Evolutionary conservation across 2,797 vertebrate genomes (phyloP).

Genomic region (Vireo griseus): DNA sequence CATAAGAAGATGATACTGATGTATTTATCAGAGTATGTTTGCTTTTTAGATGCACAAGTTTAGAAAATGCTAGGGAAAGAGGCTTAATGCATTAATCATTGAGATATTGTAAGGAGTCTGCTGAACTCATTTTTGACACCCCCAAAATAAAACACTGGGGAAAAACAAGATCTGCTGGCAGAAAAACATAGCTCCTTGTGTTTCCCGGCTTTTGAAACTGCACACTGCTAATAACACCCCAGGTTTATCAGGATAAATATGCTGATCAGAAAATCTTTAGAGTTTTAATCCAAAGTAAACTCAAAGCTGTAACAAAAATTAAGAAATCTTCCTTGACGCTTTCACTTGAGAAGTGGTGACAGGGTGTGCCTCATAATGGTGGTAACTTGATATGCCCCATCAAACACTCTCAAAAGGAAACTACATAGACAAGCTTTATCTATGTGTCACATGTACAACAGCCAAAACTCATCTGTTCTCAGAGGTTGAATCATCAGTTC

Average conservation of each 20-base stretch:
- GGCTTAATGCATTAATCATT: neutral
- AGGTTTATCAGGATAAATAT: neutral
- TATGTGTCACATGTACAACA: neutral
- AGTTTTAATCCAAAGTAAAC: neutral
- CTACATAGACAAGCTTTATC: neutral
- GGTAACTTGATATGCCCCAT: neutral
- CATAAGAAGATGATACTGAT: fast-evolving
- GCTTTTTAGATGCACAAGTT: neutral
- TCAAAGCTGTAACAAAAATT: neutral
- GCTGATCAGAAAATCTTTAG: neutral
- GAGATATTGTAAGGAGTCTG: neutral
- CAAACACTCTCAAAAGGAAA: neutral
- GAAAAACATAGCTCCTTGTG: neutral
- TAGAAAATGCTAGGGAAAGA: neutral
- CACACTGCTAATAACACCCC: neutral
- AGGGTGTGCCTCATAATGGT: neutral
- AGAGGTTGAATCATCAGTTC: neutral
- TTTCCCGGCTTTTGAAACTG: neutral
- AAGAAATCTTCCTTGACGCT: neutral
- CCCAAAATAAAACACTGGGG: neutral
- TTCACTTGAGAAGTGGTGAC: neutral
- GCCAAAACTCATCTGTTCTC: neutral
- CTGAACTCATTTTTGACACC: neutral
- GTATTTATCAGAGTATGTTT: neutral
- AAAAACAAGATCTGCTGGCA: neutral